phyloP scores from a whole-genome alignment of 2,113 vertebrate genomes.

The Bos taurus region DNA sequence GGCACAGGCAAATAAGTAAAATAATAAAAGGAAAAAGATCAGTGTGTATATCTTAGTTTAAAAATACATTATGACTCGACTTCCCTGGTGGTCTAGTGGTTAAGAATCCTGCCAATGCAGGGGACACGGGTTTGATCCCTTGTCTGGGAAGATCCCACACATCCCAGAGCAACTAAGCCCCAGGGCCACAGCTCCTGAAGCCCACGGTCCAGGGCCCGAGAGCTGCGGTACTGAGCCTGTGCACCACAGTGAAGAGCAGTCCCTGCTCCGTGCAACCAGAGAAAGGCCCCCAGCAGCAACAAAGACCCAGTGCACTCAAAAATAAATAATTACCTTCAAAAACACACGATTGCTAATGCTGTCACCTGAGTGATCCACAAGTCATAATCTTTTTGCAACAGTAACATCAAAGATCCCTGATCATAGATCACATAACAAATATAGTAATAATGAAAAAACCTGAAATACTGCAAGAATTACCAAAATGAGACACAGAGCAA shows the following conservation, averaged over 20 bases:
- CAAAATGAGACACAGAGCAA: background rate
- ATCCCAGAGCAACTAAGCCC: background rate
- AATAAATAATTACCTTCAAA: background rate
- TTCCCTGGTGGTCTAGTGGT: background rate
- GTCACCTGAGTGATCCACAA: background rate
- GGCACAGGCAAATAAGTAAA: background rate
- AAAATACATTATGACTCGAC: background rate
- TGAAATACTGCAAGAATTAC: background rate
- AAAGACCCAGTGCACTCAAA: background rate
- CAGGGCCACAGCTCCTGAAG: background rate
- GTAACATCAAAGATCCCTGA: background rate
- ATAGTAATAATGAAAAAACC: background rate
- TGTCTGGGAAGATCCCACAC: background rate
- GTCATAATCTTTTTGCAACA: background rate
- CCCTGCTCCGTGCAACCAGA: background rate
- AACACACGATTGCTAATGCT: background rate
- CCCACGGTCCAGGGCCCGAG: fast-evolving
- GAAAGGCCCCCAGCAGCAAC: background rate
- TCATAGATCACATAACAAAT: background rate
- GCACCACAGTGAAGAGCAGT: background rate
- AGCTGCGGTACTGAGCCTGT: background rate
- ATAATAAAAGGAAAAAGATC: background rate
- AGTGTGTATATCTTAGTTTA: background rate
- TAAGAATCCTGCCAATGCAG: background rate
- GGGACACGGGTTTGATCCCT: background rate